These are phyloP conservation scores for Chelon labrosus DNA, from an alignment of 2,797 vertebrate genomes.

Conservation along the genomic window DNA sequence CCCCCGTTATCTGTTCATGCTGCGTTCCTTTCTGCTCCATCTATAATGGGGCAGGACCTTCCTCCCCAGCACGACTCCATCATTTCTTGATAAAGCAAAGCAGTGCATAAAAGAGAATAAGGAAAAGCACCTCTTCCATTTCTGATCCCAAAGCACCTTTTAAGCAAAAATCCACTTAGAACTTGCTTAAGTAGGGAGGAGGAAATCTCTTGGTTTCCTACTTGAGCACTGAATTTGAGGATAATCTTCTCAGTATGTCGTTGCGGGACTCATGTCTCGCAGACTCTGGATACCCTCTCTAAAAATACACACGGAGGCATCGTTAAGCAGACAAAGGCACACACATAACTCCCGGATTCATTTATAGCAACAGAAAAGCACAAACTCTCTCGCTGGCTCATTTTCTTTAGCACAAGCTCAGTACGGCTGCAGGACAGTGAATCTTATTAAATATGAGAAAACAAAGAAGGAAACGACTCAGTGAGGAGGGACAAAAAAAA, in stretches of 20 bases:
- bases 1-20: constrained; percentile 70
- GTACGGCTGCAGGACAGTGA: constrained; percentile 60
- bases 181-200: constrained; percentile 50
- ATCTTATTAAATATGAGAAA: constrained; percentile 69
- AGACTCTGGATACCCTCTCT: constrained; percentile 40
- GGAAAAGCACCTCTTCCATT: constrained; percentile 56
- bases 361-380: constrained; percentile 19
- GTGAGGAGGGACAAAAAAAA: constrained; percentile 72
- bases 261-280: constrained; percentile 39
- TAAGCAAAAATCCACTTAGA: constrained; percentile 72
- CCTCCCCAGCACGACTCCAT: constrained; percentile 67
- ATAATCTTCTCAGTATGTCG: constrained; percentile 68
- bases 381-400: constrained; percentile 29
- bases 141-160: constrained; percentile 70
- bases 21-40: constrained; percentile 62
- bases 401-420: constrained; percentile 48
- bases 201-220: constrained; percentile 65
- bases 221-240: constrained; percentile 60
- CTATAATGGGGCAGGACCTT: constrained; percentile 71
- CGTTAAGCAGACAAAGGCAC: constrained; percentile 42
- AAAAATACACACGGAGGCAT: constrained; percentile 47
- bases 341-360: constrained; percentile 23
- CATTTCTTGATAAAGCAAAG: constrained; percentile 48
- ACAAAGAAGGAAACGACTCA: constrained; percentile 71
- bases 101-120: constrained; percentile 65